Percentiles rank a stretch among this genome's conserved stretches.
These are phyloP conservation scores for Menura novaehollandiae DNA, from an alignment of 2,113 vertebrate genomes.

Conservation along the genomic window DNA sequence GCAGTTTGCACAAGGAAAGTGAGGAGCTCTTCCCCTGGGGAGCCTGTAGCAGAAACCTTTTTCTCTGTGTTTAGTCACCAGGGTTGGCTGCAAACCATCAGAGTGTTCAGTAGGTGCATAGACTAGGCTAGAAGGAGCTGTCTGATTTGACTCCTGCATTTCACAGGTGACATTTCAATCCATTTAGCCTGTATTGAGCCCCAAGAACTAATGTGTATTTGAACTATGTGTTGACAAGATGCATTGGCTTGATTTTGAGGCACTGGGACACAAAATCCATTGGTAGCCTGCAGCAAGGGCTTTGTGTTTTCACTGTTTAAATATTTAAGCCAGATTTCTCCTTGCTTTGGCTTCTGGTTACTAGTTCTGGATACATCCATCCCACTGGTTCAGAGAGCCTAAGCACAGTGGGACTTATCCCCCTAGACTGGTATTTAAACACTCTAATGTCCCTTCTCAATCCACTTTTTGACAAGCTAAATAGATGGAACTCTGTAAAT, in stretches of 20 bases:
- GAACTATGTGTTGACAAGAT: background rate
- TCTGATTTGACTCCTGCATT: background rate
- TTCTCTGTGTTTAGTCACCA: background rate
- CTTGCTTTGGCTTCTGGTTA: background rate
- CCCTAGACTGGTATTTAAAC: background rate
- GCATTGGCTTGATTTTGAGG: background rate
- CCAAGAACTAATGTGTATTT: background rate
- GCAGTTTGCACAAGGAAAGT: background rate
- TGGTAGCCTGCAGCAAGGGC: background rate
- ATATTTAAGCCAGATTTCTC: background rate
- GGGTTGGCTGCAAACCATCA: background rate
- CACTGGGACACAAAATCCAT: background rate
- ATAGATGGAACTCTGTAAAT: background rate
- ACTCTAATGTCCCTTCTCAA: background rate
- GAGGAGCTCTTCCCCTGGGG: background rate
- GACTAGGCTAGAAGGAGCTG: background rate
- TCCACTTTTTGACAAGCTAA: background rate
- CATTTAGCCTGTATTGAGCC: background rate
- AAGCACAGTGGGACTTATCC: background rate
- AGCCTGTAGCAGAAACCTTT: background rate
- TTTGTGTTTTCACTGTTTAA: background rate
- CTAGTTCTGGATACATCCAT: background rate
- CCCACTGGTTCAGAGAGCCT: background rate
- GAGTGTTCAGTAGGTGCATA: background rate
- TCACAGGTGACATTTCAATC: background rate